Base-by-base conservation (phyloP, 2,797 vertebrate species). In the Thalassophryne amazonica region DNA sequence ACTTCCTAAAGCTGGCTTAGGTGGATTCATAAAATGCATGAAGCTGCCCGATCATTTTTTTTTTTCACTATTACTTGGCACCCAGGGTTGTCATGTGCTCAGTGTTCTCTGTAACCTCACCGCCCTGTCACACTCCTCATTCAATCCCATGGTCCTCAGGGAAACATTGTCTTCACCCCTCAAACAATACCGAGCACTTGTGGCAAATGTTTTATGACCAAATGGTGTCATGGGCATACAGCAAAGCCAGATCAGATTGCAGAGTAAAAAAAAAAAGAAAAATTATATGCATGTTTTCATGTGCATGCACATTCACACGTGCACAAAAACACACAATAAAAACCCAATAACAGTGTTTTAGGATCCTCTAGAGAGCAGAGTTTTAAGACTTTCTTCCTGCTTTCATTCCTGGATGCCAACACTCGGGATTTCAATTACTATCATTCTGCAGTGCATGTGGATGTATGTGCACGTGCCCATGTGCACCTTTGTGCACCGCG, bases 271-370 rank as follows among this genome's bases (percentile, higher is more conserved):
- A 57, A 39, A 41, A 45, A 20, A 46, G 18, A 36, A 50, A 42
- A 31, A 27, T 34, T 29, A 27, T 28, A 41, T 53, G 24, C 43
- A 53, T 56, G 30, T 51, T 55, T 68, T 47, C 47, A 53, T 32
- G 28, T 39, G 23, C 4, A 18, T 21, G 40, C 27, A 39, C 4
- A 38, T 5, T 19, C 31, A 31, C 9, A 49, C 19, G 33, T 36
- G 49, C 30, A 37, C 24, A 22, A 45, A 66, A 73, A 77, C 59
- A 65, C 70, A 81, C 66, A 75, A 69, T 86, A 78, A 81, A 86
- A 83, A 83, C 55, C 83, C 82, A 78, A 88, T 89, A 88, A 86
- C 86, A 76, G 50, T 52, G 40, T 79, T 90, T 91, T 81, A 89
- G 77, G 65, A 85, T 57, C 60, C 87, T 87, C 85, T 25, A 40